A percentile compares a stretch with the other conserved stretches of the same genome.
phyloP scores from a whole-genome alignment of 2,888 invertebrate genomes.

The Eledona agricola region DNA sequence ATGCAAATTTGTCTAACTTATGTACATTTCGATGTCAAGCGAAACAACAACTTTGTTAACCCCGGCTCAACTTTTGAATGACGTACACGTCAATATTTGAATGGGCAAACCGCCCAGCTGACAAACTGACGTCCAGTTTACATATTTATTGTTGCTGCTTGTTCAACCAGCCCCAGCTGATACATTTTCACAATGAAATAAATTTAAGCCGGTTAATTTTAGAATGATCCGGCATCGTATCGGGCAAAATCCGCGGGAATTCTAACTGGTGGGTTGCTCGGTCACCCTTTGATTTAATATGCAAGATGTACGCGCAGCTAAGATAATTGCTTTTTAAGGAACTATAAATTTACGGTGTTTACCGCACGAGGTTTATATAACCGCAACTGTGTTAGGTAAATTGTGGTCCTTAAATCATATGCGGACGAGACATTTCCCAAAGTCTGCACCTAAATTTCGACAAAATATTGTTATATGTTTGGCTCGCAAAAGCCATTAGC shows the following conservation, averaged over 20 bases:
- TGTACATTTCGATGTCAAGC: constrained; percentile 18
- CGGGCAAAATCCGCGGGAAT: constrained; percentile 20
- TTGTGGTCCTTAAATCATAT: constrained; percentile 20
- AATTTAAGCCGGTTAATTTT: constrained; percentile 1
- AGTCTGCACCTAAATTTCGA: constrained; percentile 12
- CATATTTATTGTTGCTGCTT: constrained; percentile 30
- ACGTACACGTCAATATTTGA: constrained; percentile 33
- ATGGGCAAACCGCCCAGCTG: constrained; percentile 7
- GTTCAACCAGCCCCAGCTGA: constrained; percentile 11
- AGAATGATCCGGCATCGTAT: background rate
- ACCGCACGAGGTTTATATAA: constrained; percentile 47
- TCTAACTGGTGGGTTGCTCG: constrained; percentile 11
- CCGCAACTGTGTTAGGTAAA: constrained; percentile 46
- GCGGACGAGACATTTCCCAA: constrained; percentile 18
- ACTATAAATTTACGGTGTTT: constrained; percentile 54
- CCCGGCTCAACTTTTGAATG: constrained; percentile 26
- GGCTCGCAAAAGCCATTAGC: constrained; percentile 13
- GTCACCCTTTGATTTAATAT: constrained; percentile 49
- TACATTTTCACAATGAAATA: constrained; percentile 25
- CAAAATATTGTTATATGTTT: constrained; percentile 12
- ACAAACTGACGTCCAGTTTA: constrained; percentile 31
- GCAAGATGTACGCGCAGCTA: constrained; percentile 41
- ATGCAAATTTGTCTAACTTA: constrained; percentile 26
- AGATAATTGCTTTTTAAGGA: constrained; percentile 57
- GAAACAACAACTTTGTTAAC: constrained; percentile 26